Evolutionary conservation across 2,113 vertebrate species (phyloP).

Genomic region (Micromys minutus): DNA sequence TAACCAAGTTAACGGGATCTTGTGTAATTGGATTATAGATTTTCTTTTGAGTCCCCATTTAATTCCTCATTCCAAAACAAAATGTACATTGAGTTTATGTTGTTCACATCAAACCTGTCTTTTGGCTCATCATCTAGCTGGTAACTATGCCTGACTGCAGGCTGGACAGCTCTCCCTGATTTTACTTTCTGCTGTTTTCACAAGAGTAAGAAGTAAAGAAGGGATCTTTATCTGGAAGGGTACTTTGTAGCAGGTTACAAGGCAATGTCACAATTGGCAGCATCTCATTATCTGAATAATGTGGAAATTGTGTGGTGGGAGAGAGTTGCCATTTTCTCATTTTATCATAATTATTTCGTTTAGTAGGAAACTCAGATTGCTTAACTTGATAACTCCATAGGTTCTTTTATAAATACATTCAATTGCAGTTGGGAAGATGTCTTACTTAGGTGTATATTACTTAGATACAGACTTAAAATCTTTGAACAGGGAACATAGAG

Average conservation of each 20-base stretch:
- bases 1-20: conserved; percentile 45
- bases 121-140: not conserved
- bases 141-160: not conserved
- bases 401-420: not conserved
- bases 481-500: too few species aligned
- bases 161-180: not conserved
- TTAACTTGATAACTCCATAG: not conserved
- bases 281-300: not conserved
- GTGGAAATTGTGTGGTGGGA: not conserved
- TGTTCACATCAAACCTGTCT: not conserved
- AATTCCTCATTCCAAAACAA: conserved; percentile 25
- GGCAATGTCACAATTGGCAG: not conserved
- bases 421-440: not conserved
- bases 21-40: conserved; percentile 58
- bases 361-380: not conserved
- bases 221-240: not conserved
- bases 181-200: not conserved
- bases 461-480: not conserved
- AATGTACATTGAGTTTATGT: conserved; percentile 43
- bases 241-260: not conserved
- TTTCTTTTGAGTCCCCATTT: conserved; percentile 53
- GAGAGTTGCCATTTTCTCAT: not conserved
- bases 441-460: not conserved
- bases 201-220: not conserved
- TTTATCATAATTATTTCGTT: not conserved